Evolutionary conservation across 2,113 vertebrate species (phyloP).

Genomic region (Cynoglossus semilaevis): DNA sequence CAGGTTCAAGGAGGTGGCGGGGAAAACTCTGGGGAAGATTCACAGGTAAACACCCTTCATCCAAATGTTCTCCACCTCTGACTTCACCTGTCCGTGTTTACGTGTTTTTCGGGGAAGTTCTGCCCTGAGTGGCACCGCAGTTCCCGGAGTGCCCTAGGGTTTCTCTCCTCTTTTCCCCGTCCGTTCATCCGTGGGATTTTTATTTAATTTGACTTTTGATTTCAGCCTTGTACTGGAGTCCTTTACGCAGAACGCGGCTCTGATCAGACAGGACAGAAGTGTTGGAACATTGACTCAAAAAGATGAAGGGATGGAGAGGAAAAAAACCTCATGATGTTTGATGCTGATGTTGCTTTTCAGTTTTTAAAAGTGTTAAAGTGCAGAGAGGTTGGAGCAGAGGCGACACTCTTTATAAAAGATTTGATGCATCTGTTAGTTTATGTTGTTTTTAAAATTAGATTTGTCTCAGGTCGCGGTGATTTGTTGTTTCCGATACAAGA

Average conservation of each 20-base stretch:
- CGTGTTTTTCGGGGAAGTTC: constrained; percentile 3
- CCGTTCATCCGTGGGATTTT: neutral
- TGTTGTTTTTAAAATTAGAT: neutral
- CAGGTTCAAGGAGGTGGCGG: constrained; percentile 77
- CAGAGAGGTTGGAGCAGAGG: neutral
- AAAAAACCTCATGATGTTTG: neutral
- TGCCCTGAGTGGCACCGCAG: neutral
- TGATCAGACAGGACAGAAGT: too few species aligned
- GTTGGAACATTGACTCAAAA: too few species aligned
- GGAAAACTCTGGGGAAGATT: constrained; percentile 78
- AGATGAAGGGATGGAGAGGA: too few species aligned
- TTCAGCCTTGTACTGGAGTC: too few species aligned
- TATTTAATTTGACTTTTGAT: constrained; percentile 26
- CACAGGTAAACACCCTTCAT: constrained; percentile 68
- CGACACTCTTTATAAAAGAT: neutral
- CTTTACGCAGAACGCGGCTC: too few species aligned
- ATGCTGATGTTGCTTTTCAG: neutral
- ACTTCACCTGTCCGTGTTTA: constrained; percentile 10
- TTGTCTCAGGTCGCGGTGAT: constrained; percentile 9
- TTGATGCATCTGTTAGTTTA: constrained; percentile 2
- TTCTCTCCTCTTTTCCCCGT: constrained; percentile 2
- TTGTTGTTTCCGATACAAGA: constrained; percentile 24
- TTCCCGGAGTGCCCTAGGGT: neutral
- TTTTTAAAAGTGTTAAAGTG: constrained; percentile 9
- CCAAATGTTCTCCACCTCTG: neutral